Evolutionary conservation across 2,888 invertebrate species (phyloP), one percentile per base, ranked within the genome.

Genomic region (Cosmia pyralina): DNA sequence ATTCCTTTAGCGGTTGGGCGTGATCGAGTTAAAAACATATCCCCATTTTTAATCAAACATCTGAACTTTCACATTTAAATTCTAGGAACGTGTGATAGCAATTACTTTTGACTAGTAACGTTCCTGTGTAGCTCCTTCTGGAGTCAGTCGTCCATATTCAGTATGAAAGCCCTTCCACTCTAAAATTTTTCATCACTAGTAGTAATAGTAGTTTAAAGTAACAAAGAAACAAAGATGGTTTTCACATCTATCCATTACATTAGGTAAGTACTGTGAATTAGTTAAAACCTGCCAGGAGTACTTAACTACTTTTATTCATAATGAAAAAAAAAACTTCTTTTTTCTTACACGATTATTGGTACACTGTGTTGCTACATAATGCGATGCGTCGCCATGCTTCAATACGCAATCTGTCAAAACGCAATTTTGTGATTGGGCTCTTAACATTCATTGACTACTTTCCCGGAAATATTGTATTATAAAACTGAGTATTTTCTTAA

Each of bases 1-100:
- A 72, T 60, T 60, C 53, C 41, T 75, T 60, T 22, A 79, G 34
- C 19, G 41, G 41, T 60, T 34, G 52, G 19, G 59, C 72, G 72
- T 53, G 59, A 41, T 79, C 72, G 53, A 41, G 52, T 48, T 59
- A 78, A 71, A 75, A 79, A 79, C 72, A 50, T 72, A 10, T 28
- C 15, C 34, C 13, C 34, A 52, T 72, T 72, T 72, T 44, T 11
- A 53, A 71, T 69, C 44, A 69, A 52, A 69, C 71, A 69, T 44
- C n/a, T 69, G 70, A 69, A 52, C 70, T 44, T 69, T 69, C 11
- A 41, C 53, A 55, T 73, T 76, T 41, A 34, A n/a, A 71, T 74
- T 74, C 58, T 58, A n/a, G 28, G 34, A 17, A 52, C 34, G 46
- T 41, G 52, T n/a, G 46, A 41, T 41, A 72, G 46, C 72, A 73